Percentiles rank a stretch among this genome's conserved stretches.
These are phyloP conservation scores for Erynnis tages DNA, from an alignment of 2,888 invertebrate genomes.

Conservation along the genomic window DNA sequence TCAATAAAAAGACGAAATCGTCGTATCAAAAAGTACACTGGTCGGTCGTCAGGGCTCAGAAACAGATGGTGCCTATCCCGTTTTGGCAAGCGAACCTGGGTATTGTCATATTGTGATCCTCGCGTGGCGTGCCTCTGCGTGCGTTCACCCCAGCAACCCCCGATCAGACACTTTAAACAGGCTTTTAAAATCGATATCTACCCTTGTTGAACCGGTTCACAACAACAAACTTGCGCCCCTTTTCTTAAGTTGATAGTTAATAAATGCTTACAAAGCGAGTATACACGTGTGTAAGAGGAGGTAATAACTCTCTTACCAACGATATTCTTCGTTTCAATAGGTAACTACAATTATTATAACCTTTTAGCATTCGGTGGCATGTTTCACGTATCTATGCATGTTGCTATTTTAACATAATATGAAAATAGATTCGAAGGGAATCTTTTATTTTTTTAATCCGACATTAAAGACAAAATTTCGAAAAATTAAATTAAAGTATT, in stretches of 20 bases:
- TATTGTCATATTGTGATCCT: conserved; percentile 50
- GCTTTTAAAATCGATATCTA: conserved; percentile 73
- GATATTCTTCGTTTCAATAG: too few species aligned
- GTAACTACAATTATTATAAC: too few species aligned
- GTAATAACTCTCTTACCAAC: too few species aligned
- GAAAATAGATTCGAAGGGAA: too few species aligned
- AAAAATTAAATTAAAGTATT: too few species aligned
- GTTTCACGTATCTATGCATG: too few species aligned
- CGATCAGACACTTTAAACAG: conserved; percentile 51
- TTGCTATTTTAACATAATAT: too few species aligned
- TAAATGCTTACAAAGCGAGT: too few species aligned
- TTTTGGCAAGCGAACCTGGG: conserved; percentile 58
- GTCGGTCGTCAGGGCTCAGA: conserved; percentile 32
- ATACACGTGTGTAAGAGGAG: too few species aligned
- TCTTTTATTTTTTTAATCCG: too few species aligned
- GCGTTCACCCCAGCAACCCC: conserved; percentile 69
- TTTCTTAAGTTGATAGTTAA: conserved; percentile 8
- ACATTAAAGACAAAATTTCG: too few species aligned
- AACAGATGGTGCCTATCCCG: conserved; percentile 54
- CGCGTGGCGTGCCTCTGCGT: conserved; percentile 51
- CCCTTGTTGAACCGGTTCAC: conserved; percentile 32
- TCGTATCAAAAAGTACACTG: conserved; percentile 41
- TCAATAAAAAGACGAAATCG: neutral
- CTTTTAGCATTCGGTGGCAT: too few species aligned
- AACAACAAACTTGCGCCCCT: conserved; percentile 12